Conservation (phyloP, 2,797 vertebrate species). For the Channa striata region DNA sequence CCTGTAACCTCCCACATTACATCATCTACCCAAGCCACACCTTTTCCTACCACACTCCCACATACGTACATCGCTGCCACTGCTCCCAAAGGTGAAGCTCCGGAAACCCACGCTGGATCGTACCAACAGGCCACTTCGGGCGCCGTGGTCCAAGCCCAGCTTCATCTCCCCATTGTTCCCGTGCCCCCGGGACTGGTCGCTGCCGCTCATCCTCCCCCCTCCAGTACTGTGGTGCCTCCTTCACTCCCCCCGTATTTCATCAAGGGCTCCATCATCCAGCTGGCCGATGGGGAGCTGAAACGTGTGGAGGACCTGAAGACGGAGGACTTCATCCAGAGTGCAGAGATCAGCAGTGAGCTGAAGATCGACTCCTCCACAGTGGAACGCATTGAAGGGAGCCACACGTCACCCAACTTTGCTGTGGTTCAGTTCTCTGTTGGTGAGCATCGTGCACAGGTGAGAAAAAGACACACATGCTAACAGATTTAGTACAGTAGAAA, state of each 20-base stretch:
- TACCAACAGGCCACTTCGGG: constrained; percentile 74
- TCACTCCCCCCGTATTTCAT: constrained; percentile 96
- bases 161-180: constrained; percentile 92
- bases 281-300: constrained; percentile 97
- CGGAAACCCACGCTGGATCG: constrained; percentile 80
- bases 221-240: constrained; percentile 79
- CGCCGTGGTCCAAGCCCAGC: constrained; percentile 92
- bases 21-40: constrained; percentile 84
- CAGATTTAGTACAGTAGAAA: not conserved
- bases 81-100: constrained; percentile 90
- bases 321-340: constrained; percentile 99
- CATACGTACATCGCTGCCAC: constrained; percentile 91
- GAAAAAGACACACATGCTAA: constrained; percentile 5
- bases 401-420: constrained; percentile 88
- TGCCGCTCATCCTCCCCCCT: constrained; percentile 81
- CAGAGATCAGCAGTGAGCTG: constrained; percentile 96
- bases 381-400: constrained; percentile 94
- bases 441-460: constrained; percentile 97
- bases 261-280: constrained; percentile 98
- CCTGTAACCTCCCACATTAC: constrained; percentile 82
- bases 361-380: constrained; percentile 99
- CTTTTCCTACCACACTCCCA: constrained; percentile 89
- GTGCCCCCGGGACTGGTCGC: constrained; percentile 68
- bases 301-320: constrained; percentile 98
- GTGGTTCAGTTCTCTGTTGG: constrained; percentile 97